These are phyloP conservation scores for Catocala sponsa DNA, from an alignment of 2,888 invertebrate species.

Conservation along the genomic window DNA sequence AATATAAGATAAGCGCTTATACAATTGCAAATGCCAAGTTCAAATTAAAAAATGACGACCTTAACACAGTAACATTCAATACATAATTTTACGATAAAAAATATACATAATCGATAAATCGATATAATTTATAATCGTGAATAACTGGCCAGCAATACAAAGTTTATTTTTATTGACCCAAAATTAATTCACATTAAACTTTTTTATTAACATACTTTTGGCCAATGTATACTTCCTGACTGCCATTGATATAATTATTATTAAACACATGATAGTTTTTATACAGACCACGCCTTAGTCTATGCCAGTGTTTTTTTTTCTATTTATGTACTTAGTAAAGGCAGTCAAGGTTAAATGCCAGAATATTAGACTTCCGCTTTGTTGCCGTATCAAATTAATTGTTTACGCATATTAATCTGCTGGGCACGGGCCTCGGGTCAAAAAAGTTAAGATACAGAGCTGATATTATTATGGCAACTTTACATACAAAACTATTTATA, in stretches of 20 bases:
- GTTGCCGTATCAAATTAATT: constrained; percentile 46
- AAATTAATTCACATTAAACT: no score
- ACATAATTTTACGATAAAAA: constrained; percentile 19
- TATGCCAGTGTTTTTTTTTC: constrained; percentile 38
- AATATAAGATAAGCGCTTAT: constrained; percentile 41
- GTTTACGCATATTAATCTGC: constrained; percentile 30
- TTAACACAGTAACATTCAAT: constrained; percentile 53
- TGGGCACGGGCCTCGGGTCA: no score
- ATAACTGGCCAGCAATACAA: background rate
- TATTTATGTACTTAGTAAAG: constrained; percentile 18
- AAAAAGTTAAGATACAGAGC: no score
- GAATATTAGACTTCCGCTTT: constrained; percentile 46
- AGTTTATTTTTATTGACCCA: constrained; percentile 6
- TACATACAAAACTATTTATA: constrained; percentile 4
- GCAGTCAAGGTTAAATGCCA: constrained; percentile 35
- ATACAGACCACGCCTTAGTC: constrained; percentile 32
- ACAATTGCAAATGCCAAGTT: constrained; percentile 48
- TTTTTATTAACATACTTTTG: constrained; percentile 20
- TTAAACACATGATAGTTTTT: constrained; percentile 41
- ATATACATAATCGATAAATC: constrained; percentile 25
- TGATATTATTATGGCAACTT: no score
- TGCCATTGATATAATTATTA: constrained; percentile 29
- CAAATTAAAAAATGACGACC: constrained; percentile 48
- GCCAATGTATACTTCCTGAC: constrained; percentile 33
- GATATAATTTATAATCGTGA: constrained; percentile 21